Conservation (phyloP, 1,140 invertebrate genomes). For the Zelostemma sp. region DNA sequence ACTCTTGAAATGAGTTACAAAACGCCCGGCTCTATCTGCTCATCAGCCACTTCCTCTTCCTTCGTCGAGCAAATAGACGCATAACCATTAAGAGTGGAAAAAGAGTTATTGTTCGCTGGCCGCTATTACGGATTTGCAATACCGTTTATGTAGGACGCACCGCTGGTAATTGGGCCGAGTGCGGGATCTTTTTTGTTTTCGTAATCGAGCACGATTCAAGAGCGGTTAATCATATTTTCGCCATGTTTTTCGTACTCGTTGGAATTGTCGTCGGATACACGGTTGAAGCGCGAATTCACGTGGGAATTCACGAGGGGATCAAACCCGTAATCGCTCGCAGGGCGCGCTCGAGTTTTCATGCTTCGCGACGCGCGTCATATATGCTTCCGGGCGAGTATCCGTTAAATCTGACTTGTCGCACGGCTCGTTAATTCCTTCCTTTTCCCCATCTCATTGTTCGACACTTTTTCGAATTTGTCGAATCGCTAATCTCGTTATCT, state of each 20-base stretch:
- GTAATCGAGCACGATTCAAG: too few relatives aligned
- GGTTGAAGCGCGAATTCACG: background rate
- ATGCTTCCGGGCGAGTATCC: constrained; percentile 55
- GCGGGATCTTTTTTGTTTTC: too few relatives aligned
- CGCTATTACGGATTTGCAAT: constrained; percentile 62
- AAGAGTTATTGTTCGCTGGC: constrained; percentile 69
- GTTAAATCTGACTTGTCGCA: constrained; percentile 43
- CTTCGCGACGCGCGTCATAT: constrained; percentile 59
- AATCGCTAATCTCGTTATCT: constrained; percentile 4
- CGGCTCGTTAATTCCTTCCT: constrained; percentile 45
- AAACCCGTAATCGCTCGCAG: constrained; percentile 38
- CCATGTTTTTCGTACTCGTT: too few relatives aligned
- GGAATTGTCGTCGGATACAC: too few relatives aligned
- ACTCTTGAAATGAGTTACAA: constrained; percentile 70
- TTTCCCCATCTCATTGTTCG: constrained; percentile 38
- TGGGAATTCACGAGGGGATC: constrained; percentile 15
- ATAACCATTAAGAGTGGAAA: constrained; percentile 63
- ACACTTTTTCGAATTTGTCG: constrained; percentile 33
- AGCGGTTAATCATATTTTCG: too few relatives aligned
- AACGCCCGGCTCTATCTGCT: constrained; percentile 67
- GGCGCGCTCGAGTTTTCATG: constrained; percentile 56
- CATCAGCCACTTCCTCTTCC: constrained; percentile 71
- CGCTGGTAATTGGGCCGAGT: too few relatives aligned
- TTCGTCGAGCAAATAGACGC: constrained; percentile 65
- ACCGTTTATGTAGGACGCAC: constrained; percentile 1